Evolutionary conservation across 1,140 invertebrate genomes (phyloP).

Genomic region (Pentalonia nigronervosa): DNA sequence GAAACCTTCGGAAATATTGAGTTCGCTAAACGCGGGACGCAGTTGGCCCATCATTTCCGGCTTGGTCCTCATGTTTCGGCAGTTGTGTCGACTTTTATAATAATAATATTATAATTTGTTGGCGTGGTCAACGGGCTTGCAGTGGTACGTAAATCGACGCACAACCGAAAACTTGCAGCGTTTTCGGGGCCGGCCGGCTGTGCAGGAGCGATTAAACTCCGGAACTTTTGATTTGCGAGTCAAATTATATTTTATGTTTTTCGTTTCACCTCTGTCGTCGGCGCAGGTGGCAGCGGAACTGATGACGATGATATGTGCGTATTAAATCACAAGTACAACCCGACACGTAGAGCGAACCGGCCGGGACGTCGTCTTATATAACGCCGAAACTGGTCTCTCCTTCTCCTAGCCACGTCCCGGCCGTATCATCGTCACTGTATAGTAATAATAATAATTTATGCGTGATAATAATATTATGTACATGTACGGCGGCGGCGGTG

Average conservation of each 20-base stretch:
- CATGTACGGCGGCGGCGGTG: background rate
- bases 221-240: background rate
- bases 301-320: background rate
- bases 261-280: background rate
- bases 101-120: no score
- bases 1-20: conserved; percentile 42
- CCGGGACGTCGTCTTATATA: conserved; percentile 13
- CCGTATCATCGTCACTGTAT: background rate
- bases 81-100: background rate
- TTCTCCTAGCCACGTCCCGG: background rate
- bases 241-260: background rate
- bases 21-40: conserved; percentile 43
- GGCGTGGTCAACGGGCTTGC: no score
- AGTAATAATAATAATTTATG: background rate
- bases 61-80: conserved; percentile 58
- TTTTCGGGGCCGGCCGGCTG: background rate
- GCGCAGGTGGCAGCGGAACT: background rate
- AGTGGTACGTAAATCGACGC: background rate
- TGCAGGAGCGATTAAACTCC: background rate
- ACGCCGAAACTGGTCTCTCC: background rate
- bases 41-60: conserved; percentile 50
- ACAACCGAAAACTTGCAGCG: background rate
- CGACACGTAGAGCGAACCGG: background rate
- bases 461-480: background rate
- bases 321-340: background rate